Evolutionary conservation across 2,797 vertebrate genomes (phyloP).

Genomic region (Mormyrus hasselquistii): DNA sequence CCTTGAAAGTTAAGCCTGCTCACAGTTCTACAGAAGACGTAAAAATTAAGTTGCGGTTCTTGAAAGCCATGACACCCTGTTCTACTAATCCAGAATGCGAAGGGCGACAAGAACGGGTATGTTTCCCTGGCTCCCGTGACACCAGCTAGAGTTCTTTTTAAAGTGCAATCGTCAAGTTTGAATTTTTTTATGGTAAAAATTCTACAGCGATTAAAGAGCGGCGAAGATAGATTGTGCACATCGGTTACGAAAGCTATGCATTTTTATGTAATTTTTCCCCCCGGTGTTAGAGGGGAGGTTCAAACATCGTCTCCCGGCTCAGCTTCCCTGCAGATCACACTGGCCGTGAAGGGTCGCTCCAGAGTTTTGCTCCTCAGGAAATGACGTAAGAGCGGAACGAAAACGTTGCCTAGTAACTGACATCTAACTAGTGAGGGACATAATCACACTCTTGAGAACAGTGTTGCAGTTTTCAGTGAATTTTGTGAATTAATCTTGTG

Average conservation of each 20-base stretch:
- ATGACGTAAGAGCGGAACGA: slow-evolving; percentile 54
- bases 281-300: not conserved
- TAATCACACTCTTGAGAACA: not conserved
- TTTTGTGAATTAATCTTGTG: not conserved
- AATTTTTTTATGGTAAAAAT: not conserved
- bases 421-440: slow-evolving; percentile 26
- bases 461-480: not conserved
- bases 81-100: not conserved
- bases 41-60: not conserved
- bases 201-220: not conserved
- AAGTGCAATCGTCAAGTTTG: slow-evolving; percentile 3
- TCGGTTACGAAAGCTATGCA: not conserved
- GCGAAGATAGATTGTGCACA: not conserved
- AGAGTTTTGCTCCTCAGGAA: slow-evolving; percentile 46
- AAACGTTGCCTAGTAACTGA: slow-evolving; percentile 59
- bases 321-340: slow-evolving; percentile 32
- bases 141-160: not conserved
- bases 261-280: not conserved
- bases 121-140: slow-evolving; percentile 4
- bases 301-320: slow-evolving; percentile 16
- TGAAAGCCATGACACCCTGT: not conserved
- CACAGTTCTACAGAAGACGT: not conserved
- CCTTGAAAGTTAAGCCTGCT: not conserved
- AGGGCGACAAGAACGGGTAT: not conserved
- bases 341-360: slow-evolving; percentile 13